phyloP scores from a whole-genome alignment of 2,888 invertebrate genomes.

The Morpho achilles region DNA sequence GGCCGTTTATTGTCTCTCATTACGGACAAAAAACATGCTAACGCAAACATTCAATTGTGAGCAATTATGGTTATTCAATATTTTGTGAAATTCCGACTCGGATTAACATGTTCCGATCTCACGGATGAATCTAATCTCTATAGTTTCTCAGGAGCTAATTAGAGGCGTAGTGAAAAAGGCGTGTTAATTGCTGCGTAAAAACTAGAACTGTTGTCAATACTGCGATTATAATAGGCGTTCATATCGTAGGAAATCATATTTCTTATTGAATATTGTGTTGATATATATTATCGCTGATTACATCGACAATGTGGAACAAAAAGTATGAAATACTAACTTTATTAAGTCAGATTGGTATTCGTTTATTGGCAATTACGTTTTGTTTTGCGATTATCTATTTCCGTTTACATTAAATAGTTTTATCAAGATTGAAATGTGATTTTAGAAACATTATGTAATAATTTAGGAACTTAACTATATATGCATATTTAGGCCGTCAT shows the following conservation, averaged over 20 bases:
- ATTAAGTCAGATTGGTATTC: constrained; percentile 2
- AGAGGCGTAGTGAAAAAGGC: constrained; percentile 52
- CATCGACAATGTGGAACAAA: constrained; percentile 18
- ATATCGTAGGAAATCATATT: constrained; percentile 20
- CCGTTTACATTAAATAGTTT: constrained; percentile 2
- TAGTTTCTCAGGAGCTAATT: constrained; percentile 59
- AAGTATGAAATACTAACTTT: constrained; percentile 10
- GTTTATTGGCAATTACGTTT: constrained; percentile 3
- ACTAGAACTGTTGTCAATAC: constrained; percentile 31
- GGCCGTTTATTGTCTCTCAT: constrained; percentile 62
- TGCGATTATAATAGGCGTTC: constrained; percentile 13
- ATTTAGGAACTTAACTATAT: no score
- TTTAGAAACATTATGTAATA: neutral
- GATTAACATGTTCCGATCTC: constrained; percentile 39
- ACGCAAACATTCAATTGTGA: constrained; percentile 47
- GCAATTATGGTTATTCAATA: constrained; percentile 65
- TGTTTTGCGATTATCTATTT: constrained; percentile 2
- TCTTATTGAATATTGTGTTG: constrained; percentile 19
- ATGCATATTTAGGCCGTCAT: no score
- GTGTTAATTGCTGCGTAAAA: constrained; percentile 40
- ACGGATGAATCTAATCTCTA: constrained; percentile 38
- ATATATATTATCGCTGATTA: constrained; percentile 16
- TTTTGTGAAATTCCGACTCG: constrained; percentile 49
- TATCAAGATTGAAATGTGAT: constrained; percentile 3
- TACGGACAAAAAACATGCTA: constrained; percentile 53